Percentiles rank a stretch among this genome's conserved stretches.
Conservation (phyloP, 2,888 invertebrate species). For the Plagiodera versicolora region DNA sequence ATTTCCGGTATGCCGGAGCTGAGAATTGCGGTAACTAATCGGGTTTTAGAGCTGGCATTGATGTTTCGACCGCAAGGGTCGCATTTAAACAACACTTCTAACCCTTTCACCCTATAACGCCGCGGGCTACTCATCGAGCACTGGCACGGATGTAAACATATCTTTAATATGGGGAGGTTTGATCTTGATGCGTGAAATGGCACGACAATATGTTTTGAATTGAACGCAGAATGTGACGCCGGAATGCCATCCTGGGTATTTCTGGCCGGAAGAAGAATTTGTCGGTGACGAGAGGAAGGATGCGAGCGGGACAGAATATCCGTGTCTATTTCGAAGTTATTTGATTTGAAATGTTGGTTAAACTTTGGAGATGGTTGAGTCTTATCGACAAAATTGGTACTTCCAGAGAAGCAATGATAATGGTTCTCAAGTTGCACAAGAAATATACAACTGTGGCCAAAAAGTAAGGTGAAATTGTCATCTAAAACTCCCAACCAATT, state of each 20-base stretch:
- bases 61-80: slow-evolving; percentile 27
- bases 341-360: background rate
- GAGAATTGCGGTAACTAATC: slow-evolving; percentile 30
- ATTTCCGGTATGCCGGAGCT: slow-evolving; percentile 8
- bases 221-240: background rate
- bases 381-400: no score
- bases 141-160: background rate
- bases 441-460: no score
- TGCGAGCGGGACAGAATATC: background rate
- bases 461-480: no score
- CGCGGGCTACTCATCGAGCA: background rate
- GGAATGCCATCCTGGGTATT: background rate
- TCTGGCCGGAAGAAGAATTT: background rate
- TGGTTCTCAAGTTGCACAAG: no score
- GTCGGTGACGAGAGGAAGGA: background rate
- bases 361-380: no score
- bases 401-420: no score
- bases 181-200: background rate
- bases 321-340: background rate
- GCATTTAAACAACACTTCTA: background rate
- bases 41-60: slow-evolving; percentile 30
- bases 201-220: background rate
- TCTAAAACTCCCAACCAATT: no score
- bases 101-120: slow-evolving; percentile 10
- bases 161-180: background rate